These are phyloP conservation scores for Borostomias antarcticus DNA, from an alignment of 2,797 vertebrate species.

Conservation along the genomic window DNA sequence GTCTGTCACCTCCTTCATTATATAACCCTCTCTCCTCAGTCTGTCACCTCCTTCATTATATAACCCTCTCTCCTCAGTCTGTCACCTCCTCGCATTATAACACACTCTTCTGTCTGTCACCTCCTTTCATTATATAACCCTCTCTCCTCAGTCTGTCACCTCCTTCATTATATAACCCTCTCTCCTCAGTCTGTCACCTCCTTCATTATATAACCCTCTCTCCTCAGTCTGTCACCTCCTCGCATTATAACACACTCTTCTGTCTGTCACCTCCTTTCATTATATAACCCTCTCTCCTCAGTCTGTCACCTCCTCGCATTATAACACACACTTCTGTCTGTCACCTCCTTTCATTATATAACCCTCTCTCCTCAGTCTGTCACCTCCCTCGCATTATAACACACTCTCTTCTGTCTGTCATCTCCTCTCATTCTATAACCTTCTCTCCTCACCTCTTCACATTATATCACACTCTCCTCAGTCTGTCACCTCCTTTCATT, in stretches of 20 bases:
- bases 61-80: not conserved
- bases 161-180: too few relatives aligned
- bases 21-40: too few relatives aligned
- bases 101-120: not conserved
- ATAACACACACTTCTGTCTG: not conserved
- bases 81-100: not conserved
- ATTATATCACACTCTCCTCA: too few relatives aligned
- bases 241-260: not conserved
- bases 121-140: too few relatives aligned
- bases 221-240: not conserved
- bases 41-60: too few relatives aligned
- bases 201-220: not conserved
- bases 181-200: too few relatives aligned
- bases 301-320: not conserved
- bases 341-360: too few relatives aligned
- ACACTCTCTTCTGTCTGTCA: too few relatives aligned
- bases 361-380: not conserved
- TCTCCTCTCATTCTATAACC: too few relatives aligned
- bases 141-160: not conserved
- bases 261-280: not conserved
- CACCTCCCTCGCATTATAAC: too few relatives aligned
- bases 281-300: too few relatives aligned
- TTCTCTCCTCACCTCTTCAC: too few relatives aligned
- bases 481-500: not conserved
- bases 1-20: not conserved